These are phyloP conservation scores for Takifugu flavidus DNA, from an alignment of 2,113 vertebrate genomes.

Conservation along the genomic window DNA sequence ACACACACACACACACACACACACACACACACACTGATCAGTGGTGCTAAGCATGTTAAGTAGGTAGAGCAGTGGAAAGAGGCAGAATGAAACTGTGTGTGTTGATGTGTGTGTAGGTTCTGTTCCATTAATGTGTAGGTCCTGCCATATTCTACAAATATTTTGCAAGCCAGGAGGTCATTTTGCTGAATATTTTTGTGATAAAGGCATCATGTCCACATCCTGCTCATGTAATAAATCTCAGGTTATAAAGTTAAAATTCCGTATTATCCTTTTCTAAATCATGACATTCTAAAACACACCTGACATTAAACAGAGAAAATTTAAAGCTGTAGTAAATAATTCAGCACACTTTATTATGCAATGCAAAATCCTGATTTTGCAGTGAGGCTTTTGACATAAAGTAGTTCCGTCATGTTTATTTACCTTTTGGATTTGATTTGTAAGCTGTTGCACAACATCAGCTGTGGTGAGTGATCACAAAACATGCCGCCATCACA, in stretches of 20 bases:
- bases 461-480: conserved; percentile 64
- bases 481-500: conserved; percentile 55
- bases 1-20: conserved; percentile 17
- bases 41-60: conserved; percentile 67
- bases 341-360: conserved; percentile 31
- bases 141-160: not conserved
- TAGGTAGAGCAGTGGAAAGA: conserved; percentile 55
- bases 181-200: no score
- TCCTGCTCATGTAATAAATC: no score
- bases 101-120: conserved; percentile 11
- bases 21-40: conserved; percentile 63
- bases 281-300: conserved; percentile 14
- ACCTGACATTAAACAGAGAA: conserved; percentile 1
- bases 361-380: conserved; percentile 25
- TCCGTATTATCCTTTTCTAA: not conserved
- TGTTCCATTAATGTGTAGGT: conserved; percentile 1
- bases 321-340: conserved; percentile 11
- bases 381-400: conserved; percentile 50
- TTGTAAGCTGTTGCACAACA: conserved; percentile 58
- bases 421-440: conserved; percentile 59
- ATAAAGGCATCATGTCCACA: no score
- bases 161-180: no score
- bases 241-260: no score
- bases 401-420: conserved; percentile 45
- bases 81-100: conserved; percentile 32